phyloP scores from a whole-genome alignment of 2,797 vertebrate genomes.

The Platalea minor region DNA sequence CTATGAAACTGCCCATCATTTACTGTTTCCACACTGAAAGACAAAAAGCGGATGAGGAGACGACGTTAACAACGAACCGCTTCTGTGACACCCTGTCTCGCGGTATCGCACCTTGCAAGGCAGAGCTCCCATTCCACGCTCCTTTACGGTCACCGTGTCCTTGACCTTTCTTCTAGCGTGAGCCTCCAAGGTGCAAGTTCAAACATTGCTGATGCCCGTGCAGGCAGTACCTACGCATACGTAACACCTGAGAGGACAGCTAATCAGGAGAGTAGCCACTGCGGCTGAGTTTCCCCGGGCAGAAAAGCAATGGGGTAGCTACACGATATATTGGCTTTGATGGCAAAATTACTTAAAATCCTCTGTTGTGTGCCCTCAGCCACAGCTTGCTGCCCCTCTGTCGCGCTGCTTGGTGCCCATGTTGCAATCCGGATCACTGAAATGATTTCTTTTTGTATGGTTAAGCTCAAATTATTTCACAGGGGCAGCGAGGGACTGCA shows the following conservation, averaged over 20 bases:
- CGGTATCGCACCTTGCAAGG: background rate
- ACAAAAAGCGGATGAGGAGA: background rate
- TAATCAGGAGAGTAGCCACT: background rate
- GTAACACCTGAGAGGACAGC: background rate
- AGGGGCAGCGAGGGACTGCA: background rate
- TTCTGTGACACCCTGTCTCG: background rate
- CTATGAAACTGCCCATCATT: conserved; percentile 95
- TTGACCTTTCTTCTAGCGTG: background rate
- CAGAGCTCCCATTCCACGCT: background rate
- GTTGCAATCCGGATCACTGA: background rate
- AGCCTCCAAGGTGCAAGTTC: background rate
- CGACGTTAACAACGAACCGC: background rate
- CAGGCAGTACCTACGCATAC: background rate
- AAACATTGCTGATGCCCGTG: background rate
- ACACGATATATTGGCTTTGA: background rate
- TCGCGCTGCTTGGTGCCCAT: background rate
- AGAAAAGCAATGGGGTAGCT: background rate
- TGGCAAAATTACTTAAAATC: background rate
- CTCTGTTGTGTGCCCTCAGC: background rate
- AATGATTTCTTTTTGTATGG: background rate
- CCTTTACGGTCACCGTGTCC: background rate
- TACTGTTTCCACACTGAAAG: conserved; percentile 90
- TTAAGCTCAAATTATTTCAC: background rate
- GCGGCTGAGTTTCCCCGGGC: background rate
- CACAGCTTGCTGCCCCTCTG: background rate